Conservation (phyloP, 1,140 invertebrate species). For the Drosophila bocki region DNA sequence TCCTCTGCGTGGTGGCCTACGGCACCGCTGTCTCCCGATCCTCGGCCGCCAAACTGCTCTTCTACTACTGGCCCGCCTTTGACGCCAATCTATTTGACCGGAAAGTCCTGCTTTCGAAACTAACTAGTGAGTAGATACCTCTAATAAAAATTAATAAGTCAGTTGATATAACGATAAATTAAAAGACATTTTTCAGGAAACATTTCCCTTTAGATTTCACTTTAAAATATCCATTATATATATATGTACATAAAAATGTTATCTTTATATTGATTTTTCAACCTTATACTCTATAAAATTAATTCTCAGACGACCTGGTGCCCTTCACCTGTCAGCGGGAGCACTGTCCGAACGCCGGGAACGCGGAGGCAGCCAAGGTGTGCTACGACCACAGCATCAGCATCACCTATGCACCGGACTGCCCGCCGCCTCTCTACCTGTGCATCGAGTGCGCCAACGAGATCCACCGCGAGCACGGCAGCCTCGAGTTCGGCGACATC, state of each 20-base stretch:
- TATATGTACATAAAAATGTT: no score
- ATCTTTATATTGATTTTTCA: neutral
- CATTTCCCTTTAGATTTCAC: no score
- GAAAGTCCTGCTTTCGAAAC: conserved; percentile 94
- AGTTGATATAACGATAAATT: neutral
- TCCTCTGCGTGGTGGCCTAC: conserved; percentile 98
- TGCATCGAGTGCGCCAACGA: conserved; percentile 98
- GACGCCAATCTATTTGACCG: conserved; percentile 97
- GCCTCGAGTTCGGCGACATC: conserved; percentile 95
- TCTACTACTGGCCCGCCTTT: conserved; percentile 99
- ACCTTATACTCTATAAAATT: no score
- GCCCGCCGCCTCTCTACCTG: conserved; percentile 96
- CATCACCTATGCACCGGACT: conserved; percentile 92
- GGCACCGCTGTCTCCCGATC: conserved; percentile 95
- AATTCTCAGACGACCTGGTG: conserved; percentile 88
- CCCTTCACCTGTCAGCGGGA: conserved; percentile 94
- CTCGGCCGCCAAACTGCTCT: conserved; percentile 97
- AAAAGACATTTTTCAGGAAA: neutral
- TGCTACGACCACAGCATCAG: conserved; percentile 95
- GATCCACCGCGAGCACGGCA: conserved; percentile 92
- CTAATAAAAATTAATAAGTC: neutral
- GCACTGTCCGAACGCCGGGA: conserved; percentile 92
- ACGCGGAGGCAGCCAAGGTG: conserved; percentile 95
- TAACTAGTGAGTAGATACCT: conserved; percentile 89
- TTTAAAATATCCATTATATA: no score